Evolutionary conservation across 2,797 vertebrate species (phyloP).

Genomic region (Coendou prehensilis): DNA sequence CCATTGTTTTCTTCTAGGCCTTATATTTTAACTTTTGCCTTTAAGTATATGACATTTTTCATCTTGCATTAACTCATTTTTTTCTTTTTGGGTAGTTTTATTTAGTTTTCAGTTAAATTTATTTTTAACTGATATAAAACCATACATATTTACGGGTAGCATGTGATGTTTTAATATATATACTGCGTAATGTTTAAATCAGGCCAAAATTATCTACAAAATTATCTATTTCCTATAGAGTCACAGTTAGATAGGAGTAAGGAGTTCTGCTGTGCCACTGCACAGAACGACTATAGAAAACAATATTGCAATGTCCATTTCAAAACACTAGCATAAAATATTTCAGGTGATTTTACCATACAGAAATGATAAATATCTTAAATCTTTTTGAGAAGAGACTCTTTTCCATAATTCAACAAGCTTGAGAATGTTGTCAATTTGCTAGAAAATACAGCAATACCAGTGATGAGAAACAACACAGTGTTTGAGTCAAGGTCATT

Average conservation of each 20-base stretch:
- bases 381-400: neutral
- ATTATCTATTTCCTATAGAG: neutral
- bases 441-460: neutral
- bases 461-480: neutral
- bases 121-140: neutral
- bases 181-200: neutral
- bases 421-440: neutral
- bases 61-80: neutral
- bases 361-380: neutral
- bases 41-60: neutral
- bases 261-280: neutral
- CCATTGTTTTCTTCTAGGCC: neutral
- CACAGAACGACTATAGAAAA: neutral
- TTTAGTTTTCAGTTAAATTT: neutral
- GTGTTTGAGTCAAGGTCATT: neutral
- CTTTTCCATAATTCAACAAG: neutral
- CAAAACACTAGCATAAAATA: neutral
- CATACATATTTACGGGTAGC: neutral
- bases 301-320: neutral
- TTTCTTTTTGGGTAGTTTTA: neutral
- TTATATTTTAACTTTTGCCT: constrained; percentile 28
- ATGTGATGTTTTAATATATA: neutral
- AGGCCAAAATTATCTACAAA: neutral
- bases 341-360: neutral
- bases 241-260: neutral